phyloP scores from a whole-genome alignment of 2,797 vertebrate species.

The Bryconaethiops microstoma region DNA sequence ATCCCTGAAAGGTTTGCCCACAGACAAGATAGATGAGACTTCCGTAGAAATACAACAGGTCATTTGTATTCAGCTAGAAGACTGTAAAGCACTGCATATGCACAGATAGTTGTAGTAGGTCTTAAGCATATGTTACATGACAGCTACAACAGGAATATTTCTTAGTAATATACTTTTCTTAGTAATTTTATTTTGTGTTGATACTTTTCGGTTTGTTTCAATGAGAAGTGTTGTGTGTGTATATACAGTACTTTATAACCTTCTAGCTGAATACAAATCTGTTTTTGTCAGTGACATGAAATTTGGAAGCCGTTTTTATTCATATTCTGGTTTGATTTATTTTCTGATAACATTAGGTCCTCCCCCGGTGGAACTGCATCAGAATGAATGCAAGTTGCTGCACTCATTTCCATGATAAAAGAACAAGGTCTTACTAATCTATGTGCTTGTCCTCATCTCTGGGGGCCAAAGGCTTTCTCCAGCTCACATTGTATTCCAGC shows the following conservation, averaged over 20 bases:
- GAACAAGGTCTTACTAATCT: slow-evolving; percentile 39
- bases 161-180: background rate
- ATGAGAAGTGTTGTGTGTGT: no score
- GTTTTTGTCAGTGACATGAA: background rate
- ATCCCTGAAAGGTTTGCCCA: background rate
- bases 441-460: slow-evolving; percentile 42
- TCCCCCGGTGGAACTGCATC: background rate
- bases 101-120: background rate
- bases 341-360: background rate
- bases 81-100: background rate
- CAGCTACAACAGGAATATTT: background rate
- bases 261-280: background rate
- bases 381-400: background rate
- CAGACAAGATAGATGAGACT: slow-evolving; percentile 3
- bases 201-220: no score
- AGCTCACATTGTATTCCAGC: slow-evolving; percentile 35
- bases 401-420: slow-evolving; percentile 17
- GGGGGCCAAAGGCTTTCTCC: slow-evolving; percentile 50
- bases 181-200: background rate
- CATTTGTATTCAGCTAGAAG: slow-evolving; percentile 1
- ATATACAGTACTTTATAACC: background rate
- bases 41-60: slow-evolving; percentile 2
- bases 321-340: background rate
- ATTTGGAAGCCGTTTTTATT: background rate
- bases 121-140: background rate